Evolutionary conservation across 2,797 vertebrate genomes (phyloP).

Genomic region (Adrianichthys oophorus): DNA sequence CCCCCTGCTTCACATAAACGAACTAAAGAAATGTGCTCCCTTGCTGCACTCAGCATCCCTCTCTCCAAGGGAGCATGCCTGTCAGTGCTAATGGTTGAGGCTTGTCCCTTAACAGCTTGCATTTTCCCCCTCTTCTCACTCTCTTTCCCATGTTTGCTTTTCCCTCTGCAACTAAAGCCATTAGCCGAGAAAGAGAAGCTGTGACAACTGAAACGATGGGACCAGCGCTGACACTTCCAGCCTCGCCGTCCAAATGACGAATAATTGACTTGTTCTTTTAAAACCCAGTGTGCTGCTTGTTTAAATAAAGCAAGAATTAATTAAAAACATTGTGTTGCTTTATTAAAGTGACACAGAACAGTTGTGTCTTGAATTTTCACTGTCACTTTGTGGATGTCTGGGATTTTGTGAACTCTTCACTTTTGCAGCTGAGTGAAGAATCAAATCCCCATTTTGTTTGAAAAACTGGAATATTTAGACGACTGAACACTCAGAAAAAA

Average conservation of each 20-base stretch:
- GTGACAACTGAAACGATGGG: constrained; percentile 54
- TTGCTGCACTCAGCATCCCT: constrained; percentile 13
- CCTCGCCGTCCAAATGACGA: constrained; percentile 33
- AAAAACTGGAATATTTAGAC: too few relatives aligned
- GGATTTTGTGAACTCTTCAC: constrained; percentile 3
- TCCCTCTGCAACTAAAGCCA: constrained; percentile 29
- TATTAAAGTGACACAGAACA: too few relatives aligned
- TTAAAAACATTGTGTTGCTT: too few relatives aligned
- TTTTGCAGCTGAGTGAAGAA: constrained; percentile 16
- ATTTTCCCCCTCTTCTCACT: not conserved
- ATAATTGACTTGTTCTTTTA: constrained; percentile 56
- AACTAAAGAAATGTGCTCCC: constrained; percentile 8
- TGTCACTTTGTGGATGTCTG: constrained; percentile 13
- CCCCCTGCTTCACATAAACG: constrained; percentile 2
- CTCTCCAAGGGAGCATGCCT: constrained; percentile 18
- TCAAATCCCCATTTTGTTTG: not conserved
- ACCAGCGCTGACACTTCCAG: constrained; percentile 50
- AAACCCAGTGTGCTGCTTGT: constrained; percentile 51
- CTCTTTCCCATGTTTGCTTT: constrained; percentile 10
- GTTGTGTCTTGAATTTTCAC: not conserved
- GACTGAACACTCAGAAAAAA: not conserved
- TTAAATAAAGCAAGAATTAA: constrained; percentile 28
- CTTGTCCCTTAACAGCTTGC: constrained; percentile 40
- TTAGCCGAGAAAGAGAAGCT: constrained; percentile 30
- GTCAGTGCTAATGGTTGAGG: constrained; percentile 50